Evolutionary conservation across 2,888 invertebrate species (phyloP), one percentile per base, ranked within the genome.

Genomic region (Ennomos quercinarius): DNA sequence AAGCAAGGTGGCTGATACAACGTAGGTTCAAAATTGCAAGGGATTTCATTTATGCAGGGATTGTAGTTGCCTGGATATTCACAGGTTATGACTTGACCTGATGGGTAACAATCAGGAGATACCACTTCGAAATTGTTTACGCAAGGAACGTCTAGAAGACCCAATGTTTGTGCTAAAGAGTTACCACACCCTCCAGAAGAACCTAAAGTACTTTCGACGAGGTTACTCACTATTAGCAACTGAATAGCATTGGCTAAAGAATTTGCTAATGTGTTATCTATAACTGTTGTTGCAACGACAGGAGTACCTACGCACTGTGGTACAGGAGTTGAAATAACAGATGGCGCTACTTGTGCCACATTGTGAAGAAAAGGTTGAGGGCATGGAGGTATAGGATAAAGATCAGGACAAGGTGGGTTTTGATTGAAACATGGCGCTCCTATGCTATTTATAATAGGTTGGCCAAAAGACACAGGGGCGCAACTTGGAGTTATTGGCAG

Each of bases 161-260:
- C 51, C 13, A 51, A 13, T 5, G 37, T 12, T 11, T 49, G 53
- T 9, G 43, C 45, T 35, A 42, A 17, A 45, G 37, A 41, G 11
- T 9, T 10, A 27, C n/a, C n/a, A n/a, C 36, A 12, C 10, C 39
- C 27, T n/a, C 38, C 39, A 11, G 27, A 42, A 37, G 27, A 42
- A n/a, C 40, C 41, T 10, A 62, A 40, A 0, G 76, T 72, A 17
- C 71, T 72, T 51, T 83, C 81, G 1, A 87, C 71, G 0, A 87
- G 63, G 9, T 87, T 83, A n/a, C 83, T 86, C 0, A 84, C 81
- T 0, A 89, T 81, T 0, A 88, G 64, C 0, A 88, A 62, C 57
- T 88, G 88, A 1, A 89, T 61, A 0, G 87, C 81, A 36, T 87
- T 87, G 0, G 86, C 88, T 27, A 89, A 65, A 0, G 86, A 68